These are phyloP conservation scores for Glossophaga mutica DNA, from an alignment of 2,797 vertebrate species.

Conservation along the genomic window DNA sequence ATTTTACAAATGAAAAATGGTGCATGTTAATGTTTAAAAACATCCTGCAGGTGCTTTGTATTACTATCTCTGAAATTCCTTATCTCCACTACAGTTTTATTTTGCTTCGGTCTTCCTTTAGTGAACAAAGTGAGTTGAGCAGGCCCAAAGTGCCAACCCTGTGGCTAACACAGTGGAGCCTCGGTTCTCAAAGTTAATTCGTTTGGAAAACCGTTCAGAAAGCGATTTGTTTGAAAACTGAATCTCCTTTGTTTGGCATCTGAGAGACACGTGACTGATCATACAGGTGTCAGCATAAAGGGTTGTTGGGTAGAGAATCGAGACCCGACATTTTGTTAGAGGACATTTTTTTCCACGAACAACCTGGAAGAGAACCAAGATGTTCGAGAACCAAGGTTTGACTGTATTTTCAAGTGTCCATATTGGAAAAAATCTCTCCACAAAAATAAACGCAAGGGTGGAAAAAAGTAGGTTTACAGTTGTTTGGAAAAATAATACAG, in stretches of 20 bases:
- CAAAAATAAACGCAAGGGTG: neutral
- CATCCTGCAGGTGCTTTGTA: neutral
- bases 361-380: too few relatives aligned
- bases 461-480: neutral
- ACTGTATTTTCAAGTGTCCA: neutral
- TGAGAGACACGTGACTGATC: too few relatives aligned
- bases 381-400: too few relatives aligned
- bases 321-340: too few relatives aligned
- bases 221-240: neutral
- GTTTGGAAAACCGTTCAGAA: neutral
- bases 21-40: neutral
- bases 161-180: neutral
- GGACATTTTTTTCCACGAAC: too few relatives aligned
- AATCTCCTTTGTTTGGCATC: neutral
- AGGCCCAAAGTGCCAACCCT: neutral
- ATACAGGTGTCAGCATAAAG: too few relatives aligned
- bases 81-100: neutral
- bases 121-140: neutral
- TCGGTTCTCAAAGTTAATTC: neutral
- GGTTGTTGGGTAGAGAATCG: too few relatives aligned
- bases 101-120: neutral
- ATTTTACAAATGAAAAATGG: neutral
- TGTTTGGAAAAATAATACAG: neutral
- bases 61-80: neutral
- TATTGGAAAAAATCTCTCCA: neutral